These are phyloP conservation scores for Apeltes quadracus DNA, from an alignment of 2,113 vertebrate species.

Conservation along the genomic window DNA sequence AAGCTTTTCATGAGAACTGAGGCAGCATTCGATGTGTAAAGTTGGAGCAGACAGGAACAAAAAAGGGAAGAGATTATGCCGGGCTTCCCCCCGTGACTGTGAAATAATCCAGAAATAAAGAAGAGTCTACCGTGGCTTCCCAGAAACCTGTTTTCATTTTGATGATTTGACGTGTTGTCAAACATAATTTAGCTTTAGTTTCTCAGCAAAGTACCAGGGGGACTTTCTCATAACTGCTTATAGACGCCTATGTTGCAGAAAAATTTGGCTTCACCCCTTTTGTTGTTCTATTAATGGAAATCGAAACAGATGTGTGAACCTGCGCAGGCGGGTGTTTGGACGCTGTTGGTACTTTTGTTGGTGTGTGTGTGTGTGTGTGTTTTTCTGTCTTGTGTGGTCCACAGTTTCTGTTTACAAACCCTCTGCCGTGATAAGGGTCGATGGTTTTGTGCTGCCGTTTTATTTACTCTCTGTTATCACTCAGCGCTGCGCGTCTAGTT, in stretches of 20 bases:
- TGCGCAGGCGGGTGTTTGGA: conserved; percentile 16
- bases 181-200: conserved; percentile 4
- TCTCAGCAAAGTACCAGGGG: background rate
- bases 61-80: background rate
- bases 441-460: conserved; percentile 7
- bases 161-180: conserved; percentile 15
- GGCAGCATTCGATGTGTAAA: background rate
- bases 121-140: background rate
- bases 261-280: background rate
- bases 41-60: background rate
- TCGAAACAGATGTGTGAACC: conserved; percentile 56
- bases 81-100: background rate
- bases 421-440: conserved; percentile 13
- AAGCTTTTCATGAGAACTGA: background rate
- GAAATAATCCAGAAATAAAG: conserved; percentile 21
- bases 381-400: conserved; percentile 50
- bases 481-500: background rate
- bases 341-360: conserved; percentile 11
- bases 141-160: conserved; percentile 14
- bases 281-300: conserved; percentile 18
- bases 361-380: conserved; percentile 9
- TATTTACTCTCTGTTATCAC: conserved; percentile 32
- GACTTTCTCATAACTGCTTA: background rate
- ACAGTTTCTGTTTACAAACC: conserved; percentile 32
- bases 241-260: background rate